Base-by-base conservation (phyloP, 2,113 vertebrate species). In the Eclectus roratus region DNA sequence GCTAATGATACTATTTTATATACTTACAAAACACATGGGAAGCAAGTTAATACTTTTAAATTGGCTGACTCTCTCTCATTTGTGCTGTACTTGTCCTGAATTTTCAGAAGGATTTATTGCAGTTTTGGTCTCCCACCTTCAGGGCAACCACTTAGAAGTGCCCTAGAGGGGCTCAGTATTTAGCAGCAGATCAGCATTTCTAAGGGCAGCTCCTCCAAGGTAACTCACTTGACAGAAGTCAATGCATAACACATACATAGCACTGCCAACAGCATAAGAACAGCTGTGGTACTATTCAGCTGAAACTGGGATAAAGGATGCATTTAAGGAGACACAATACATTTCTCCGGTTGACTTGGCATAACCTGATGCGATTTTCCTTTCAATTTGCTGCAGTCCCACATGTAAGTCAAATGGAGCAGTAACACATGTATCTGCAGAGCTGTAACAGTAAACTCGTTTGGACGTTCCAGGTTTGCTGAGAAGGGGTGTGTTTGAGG, bases 361-460 rank as follows among this genome's bases (percentile, higher is more conserved):
- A 87, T 80, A 94, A 94, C 95, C 92, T 90, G 94, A 97, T 96
- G 94, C 58, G 60, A 97, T 97, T 97, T 97, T 97, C 97, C 96
- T 94, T 97, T 97, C 96, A 93, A 96, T 97, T 97, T 97, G 93
- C 91, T 94, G 72, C 86, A 80, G 95, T 95, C 95, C 93, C 89
- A 77, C n/a, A 50, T 87, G 92, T 79, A 80, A 96, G 69, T 76
- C 92, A 93, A 93, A 85, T 29, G 43, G 87, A 97, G 88, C 89
- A 68, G 79, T 53, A 95, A 73, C 92, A 91, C n/a, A 8, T 91
- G 92, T 91, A 93, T 44, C 72, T 41, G 47, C 82, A 69, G 82
- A 83, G 87, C 83, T n/a, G 21, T 66, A 88, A n/a, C 35, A 70
- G n/a, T 18, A 71, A 84, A 66, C 66, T 88, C 65, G 44, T 80